A percentile compares a stretch with the other conserved stretches of the same genome.
Conservation (phyloP, 2,888 invertebrate genomes). For the Epinotia demarniana region DNA sequence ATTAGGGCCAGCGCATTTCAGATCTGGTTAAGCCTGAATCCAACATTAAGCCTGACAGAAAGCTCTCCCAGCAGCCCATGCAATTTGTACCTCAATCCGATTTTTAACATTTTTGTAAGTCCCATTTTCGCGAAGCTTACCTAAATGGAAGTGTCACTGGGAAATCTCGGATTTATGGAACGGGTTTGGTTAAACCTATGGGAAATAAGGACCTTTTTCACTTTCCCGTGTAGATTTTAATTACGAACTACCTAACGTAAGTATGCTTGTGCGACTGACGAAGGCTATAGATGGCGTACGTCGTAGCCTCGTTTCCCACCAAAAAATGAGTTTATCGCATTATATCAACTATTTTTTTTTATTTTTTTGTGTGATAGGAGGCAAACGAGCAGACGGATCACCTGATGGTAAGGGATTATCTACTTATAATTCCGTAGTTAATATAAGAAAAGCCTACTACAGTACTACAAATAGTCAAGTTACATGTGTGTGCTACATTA, state of each 20-base stretch:
- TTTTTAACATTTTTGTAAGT: conserved; percentile 47
- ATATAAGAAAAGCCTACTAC: too few relatives aligned
- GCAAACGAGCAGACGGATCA: too few relatives aligned
- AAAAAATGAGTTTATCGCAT: too few relatives aligned
- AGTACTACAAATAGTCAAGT: too few relatives aligned
- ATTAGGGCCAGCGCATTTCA: conserved; percentile 81
- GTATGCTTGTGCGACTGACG: too few relatives aligned
- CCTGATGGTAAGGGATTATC: too few relatives aligned
- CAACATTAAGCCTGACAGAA: conserved; percentile 76
- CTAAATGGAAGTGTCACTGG: conserved; percentile 47
- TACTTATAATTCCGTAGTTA: too few relatives aligned
- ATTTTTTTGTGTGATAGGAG: too few relatives aligned
- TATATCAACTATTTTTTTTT: too few relatives aligned
- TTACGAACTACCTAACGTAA: background rate
- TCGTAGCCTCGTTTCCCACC: too few relatives aligned
- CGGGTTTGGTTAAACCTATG: conserved; percentile 1
- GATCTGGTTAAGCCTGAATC: conserved; percentile 77
- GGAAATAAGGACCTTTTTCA: background rate
- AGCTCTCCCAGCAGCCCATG: conserved; percentile 64
- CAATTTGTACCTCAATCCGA: conserved; percentile 66
- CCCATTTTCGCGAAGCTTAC: conserved; percentile 39
- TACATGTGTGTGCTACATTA: too few relatives aligned
- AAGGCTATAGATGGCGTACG: too few relatives aligned
- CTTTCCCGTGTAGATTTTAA: background rate
- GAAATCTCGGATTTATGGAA: conserved; percentile 36